phyloP scores from a whole-genome alignment of 2,113 vertebrate genomes.

The Corythoichthys intestinalis region DNA sequence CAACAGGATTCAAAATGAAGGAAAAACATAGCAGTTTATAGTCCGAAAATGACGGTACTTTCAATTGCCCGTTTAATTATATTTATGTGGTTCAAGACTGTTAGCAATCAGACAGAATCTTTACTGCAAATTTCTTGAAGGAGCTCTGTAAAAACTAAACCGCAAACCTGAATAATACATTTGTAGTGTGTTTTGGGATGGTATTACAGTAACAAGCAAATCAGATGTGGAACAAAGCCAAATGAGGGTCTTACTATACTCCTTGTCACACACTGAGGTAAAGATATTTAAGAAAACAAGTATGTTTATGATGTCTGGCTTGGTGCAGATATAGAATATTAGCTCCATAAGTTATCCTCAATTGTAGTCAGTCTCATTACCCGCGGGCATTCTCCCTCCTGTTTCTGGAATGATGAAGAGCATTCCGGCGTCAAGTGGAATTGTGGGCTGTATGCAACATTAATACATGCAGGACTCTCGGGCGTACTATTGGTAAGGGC shows the following conservation, averaged over 20 bases:
- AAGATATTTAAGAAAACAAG: constrained; percentile 62
- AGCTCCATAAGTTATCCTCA: constrained; percentile 76
- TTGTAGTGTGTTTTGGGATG: too few relatives aligned
- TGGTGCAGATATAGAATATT: constrained; percentile 73
- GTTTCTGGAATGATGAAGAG: constrained; percentile 69
- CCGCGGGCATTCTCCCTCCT: constrained; percentile 60
- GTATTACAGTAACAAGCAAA: too few relatives aligned
- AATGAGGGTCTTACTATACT: background rate
- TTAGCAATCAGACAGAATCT: too few relatives aligned
- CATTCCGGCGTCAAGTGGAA: constrained; percentile 54
- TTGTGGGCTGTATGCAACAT: constrained; percentile 63
- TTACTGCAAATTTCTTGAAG: too few relatives aligned
- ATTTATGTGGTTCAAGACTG: too few relatives aligned
- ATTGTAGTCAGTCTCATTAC: constrained; percentile 74
- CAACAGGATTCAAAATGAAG: too few relatives aligned
- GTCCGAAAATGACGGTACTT: too few relatives aligned
- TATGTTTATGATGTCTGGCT: constrained; percentile 64
- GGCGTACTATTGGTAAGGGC: constrained; percentile 62
- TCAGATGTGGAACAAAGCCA: too few relatives aligned
- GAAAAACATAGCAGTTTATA: too few relatives aligned
- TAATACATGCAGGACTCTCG: constrained; percentile 70
- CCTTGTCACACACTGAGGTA: background rate
- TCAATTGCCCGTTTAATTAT: too few relatives aligned
- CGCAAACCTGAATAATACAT: too few relatives aligned
- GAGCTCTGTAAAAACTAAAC: too few relatives aligned